Evolutionary conservation across 2,113 vertebrate genomes (phyloP).

Genomic region (Reinhardtius hippoglossoides): DNA sequence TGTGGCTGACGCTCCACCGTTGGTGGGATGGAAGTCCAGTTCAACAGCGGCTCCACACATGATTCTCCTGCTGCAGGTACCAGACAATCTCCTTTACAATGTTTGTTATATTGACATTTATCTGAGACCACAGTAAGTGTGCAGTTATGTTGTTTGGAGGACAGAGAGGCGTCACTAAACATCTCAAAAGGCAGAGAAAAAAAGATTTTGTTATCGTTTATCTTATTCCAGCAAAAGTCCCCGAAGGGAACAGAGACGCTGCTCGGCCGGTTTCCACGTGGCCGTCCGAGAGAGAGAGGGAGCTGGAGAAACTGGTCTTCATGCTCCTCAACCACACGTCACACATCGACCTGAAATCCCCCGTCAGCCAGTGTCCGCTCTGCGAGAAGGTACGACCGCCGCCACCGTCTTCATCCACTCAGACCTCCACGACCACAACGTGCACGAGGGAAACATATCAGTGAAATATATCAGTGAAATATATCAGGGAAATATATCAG

Average conservation of each 20-base stretch:
- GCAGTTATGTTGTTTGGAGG: no score
- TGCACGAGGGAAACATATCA: no score
- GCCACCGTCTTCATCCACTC: no score
- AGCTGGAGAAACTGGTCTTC: conserved; percentile 80
- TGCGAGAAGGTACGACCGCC: conserved; percentile 78
- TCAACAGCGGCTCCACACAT: not conserved
- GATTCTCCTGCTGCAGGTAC: conserved; percentile 58
- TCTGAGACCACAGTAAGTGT: no score
- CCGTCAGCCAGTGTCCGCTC: conserved; percentile 70
- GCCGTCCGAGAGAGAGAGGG: conserved; percentile 67
- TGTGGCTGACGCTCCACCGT: not conserved
- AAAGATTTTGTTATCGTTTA: not conserved
- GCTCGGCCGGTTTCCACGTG: not conserved
- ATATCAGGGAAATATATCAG: no score
- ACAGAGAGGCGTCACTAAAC: not conserved
- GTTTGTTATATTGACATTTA: no score
- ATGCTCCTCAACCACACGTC: conserved; percentile 75
- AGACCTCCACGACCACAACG: no score
- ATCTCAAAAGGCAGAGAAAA: no score
- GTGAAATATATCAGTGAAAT: no score
- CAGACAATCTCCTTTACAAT: not conserved
- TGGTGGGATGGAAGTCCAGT: conserved; percentile 6
- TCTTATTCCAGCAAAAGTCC: conserved; percentile 6
- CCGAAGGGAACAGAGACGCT: not conserved
- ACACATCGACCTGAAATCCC: conserved; percentile 63